Conservation (phyloP, 2,797 vertebrate genomes). For the Lutjanus argentimaculatus region DNA sequence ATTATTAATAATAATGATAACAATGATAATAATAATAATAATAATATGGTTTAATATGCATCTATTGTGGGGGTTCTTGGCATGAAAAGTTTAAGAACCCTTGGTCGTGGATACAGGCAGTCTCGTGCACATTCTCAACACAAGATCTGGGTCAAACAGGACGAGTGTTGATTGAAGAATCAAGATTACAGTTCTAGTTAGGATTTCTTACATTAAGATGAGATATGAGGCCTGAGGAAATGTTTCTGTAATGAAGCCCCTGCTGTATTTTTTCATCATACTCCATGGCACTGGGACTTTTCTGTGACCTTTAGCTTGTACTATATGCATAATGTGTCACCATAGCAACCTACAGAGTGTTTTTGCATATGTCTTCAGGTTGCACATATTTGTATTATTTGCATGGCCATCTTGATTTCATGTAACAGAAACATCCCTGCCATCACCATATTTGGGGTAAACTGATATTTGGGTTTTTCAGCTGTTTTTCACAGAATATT, state of each 20-base stretch:
- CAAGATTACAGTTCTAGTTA: too few relatives aligned
- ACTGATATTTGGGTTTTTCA: neutral
- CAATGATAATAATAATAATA: too few relatives aligned
- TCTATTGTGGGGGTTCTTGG: too few relatives aligned
- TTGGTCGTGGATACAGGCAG: too few relatives aligned
- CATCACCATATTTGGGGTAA: neutral
- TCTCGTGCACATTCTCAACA: too few relatives aligned
- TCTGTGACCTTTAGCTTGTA: conserved; percentile 19
- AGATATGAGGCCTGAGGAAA: too few relatives aligned
- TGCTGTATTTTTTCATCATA: conserved; percentile 27
- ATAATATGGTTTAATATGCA: too few relatives aligned
- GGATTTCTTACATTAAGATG: too few relatives aligned
- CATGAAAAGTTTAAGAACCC: too few relatives aligned
- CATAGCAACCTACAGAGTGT: conserved; percentile 27
- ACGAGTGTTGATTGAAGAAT: too few relatives aligned
- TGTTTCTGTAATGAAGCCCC: neutral
- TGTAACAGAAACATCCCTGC: conserved; percentile 3
- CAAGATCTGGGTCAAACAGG: too few relatives aligned
- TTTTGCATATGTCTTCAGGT: neutral
- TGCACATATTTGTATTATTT: conserved; percentile 21
- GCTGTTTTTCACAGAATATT: neutral
- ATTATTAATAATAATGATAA: too few relatives aligned
- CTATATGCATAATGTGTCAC: conserved; percentile 8
- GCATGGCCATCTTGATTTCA: neutral
- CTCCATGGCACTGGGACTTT: conserved; percentile 1